These are phyloP conservation scores for Notodonta dromedarius DNA, from an alignment of 2,888 invertebrate genomes.

Conservation along the genomic window DNA sequence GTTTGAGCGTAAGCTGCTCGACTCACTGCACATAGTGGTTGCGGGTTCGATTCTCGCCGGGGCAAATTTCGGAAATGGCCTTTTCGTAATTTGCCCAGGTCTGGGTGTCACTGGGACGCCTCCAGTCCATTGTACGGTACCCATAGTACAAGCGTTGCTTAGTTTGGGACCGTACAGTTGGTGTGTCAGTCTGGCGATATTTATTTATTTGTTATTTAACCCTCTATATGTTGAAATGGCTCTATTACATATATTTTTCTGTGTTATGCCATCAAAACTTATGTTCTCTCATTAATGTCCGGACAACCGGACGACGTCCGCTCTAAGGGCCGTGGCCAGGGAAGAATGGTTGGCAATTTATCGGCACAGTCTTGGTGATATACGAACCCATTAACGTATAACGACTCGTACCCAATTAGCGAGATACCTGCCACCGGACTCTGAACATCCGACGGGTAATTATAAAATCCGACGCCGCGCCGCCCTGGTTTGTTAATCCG, in stretches of 20 bases:
- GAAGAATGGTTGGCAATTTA: constrained; percentile 38
- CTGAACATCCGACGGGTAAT: constrained; percentile 25
- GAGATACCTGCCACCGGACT: constrained; percentile 36
- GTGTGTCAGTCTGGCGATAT: too few species aligned
- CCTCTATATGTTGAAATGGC: too few species aligned
- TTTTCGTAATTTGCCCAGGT: too few species aligned
- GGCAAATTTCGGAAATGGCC: too few species aligned
- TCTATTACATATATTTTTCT: neutral
- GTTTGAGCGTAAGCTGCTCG: too few species aligned
- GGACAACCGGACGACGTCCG: neutral
- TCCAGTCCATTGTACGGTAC: too few species aligned
- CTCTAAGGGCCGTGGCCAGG: neutral
- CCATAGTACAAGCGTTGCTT: too few species aligned
- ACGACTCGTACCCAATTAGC: constrained; percentile 48
- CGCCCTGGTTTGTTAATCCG: constrained; percentile 27
- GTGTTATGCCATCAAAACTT: neutral
- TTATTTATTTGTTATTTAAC: too few species aligned
- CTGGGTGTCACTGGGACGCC: too few species aligned
- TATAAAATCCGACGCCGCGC: constrained; percentile 39
- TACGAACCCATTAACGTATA: constrained; percentile 42
- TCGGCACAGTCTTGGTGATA: constrained; percentile 39
- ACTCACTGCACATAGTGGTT: too few species aligned
- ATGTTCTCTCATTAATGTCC: neutral
- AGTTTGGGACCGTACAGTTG: too few species aligned
- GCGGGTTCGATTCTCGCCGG: too few species aligned